Evolutionary conservation across 2,113 vertebrate genomes (phyloP), one percentile per base, ranked within the genome.

Genomic region (Mesoclemmys tuberculata): DNA sequence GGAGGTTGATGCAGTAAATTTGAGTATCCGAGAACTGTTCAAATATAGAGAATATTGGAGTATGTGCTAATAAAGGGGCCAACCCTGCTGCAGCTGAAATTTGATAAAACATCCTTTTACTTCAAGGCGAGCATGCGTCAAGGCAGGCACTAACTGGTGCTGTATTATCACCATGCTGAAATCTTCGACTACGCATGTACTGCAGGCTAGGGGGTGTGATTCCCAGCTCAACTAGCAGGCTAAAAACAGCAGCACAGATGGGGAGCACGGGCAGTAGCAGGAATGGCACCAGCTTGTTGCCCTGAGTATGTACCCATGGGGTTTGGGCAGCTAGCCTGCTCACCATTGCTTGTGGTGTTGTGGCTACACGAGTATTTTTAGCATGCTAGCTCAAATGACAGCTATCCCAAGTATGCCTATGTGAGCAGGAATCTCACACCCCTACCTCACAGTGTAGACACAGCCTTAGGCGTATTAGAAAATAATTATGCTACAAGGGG

Each of bases 401-500:
- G 61, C 61, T 68, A 4, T 35, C 61, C 8, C 35, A 19, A 68
- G 61, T 19, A 16, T 19, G 31, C 8, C 35, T 68, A 8, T 31
- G 8, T 35, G 7, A 64, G 29, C 5, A 35, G 61, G 31, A 27
- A 35, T 31, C 61, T 4, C 29, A 64, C 13, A 7, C 61, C 31
- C 61, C 16, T 64, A 18, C 12, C 35, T 18, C 35, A 19, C 18
- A n/a, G 35, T 68, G 31, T 19, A n/a, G 14, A n/a, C 16, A 14
- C 35, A 64, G 61, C 31, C 61, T 35, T n/a, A 64, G 14, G 61
- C 7, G 14, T 64, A 93, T 44, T 87, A 85, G 0, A 54, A 89
- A 1, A 0, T 0, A 0, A 0, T 48, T 55, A 4, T 64, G 22
- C 6, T 80, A 75, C 12, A 38, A 6, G 38, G 29, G 44, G 22